Conservation (phyloP, 2,113 vertebrate species). For the Dromiciops gliroides region DNA sequence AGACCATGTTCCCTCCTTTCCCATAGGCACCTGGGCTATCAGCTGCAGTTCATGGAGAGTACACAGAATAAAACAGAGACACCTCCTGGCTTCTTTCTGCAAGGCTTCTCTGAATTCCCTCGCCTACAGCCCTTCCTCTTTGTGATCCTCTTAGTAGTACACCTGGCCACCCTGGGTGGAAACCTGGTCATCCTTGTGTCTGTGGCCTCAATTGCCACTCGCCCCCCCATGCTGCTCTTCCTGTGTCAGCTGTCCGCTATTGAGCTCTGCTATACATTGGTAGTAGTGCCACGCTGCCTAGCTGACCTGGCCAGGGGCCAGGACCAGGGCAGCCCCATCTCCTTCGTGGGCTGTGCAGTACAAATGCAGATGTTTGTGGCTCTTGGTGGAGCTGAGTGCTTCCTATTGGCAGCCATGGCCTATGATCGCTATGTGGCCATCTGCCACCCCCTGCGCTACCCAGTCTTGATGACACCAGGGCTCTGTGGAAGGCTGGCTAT, state of each 20-base stretch:
- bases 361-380: conserved; percentile 83
- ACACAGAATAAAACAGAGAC: conserved; percentile 5
- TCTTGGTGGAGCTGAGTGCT: conserved; percentile 69
- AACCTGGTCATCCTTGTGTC: conserved; percentile 78
- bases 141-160: conserved; percentile 74
- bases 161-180: conserved; percentile 73
- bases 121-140: conserved; percentile 74
- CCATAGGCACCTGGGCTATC: neutral
- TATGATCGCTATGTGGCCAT: conserved; percentile 78
- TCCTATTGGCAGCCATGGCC: conserved; percentile 76
- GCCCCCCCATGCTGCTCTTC: conserved; percentile 82
- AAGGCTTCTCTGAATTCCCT: conserved; percentile 79
- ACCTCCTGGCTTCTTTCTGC: conserved; percentile 76
- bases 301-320: conserved; percentile 33
- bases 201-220: conserved; percentile 61
- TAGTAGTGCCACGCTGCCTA: conserved; percentile 78
- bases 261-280: conserved; percentile 81
- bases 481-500: conserved; percentile 74
- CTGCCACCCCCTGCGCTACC: conserved; percentile 73
- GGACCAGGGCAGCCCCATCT: conserved; percentile 68
- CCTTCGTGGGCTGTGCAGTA: conserved; percentile 76
- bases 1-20: neutral
- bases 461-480: conserved; percentile 31
- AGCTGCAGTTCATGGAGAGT: neutral
- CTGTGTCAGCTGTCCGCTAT: conserved; percentile 81